Evolutionary conservation across 23 tunicate genomes (phyloP), one percentile per base, ranked within the genome.

Genomic region (Oikopleura vanhoeffeni): DNA sequence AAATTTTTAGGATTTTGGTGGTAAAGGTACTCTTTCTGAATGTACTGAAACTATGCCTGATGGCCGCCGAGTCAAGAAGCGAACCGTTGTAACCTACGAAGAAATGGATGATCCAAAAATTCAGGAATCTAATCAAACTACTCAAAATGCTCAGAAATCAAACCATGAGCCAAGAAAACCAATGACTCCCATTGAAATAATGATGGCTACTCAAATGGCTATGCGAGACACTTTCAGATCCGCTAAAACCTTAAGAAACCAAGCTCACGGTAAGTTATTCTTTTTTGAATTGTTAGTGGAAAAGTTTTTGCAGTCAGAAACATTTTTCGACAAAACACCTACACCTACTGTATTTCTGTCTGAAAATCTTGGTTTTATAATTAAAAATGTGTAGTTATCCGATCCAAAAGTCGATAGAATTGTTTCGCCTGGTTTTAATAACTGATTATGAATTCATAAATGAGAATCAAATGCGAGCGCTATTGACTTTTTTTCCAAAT

Each of bases 111-210:
- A 71, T 18, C 79, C 34, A 18, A 71, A 13, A 33, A 71, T 28
- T 30, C 64, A 13, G 64, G 38, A 71, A 71, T 18, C 38, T 71
- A 18, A 32, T 18, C 79, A 71, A 30, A 18, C 38, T 30, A 30
- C 79, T 32, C 79, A 32, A 71, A 18, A 71, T 3, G 64, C 2
- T 71, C 79, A 71, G 32, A 30, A 71, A 71, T 71, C 79, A 71
- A 71, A 71, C 18, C 18, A 8, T 24, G 79, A 71, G 38, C 79
- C 79, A 28, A 33, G 36, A 71, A 71, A 71, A 71, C 79, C 79
- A 32, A 71, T 71, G 79, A 71, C 79, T 71, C 79, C 79, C 38
- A 71, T 71, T 18, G 79, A 71, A 71, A 71, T 71, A 18, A 71
- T 71, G 79, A 18, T 71, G 3, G 79, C 79, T 3, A 71, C 79